Percentiles rank a stretch among this genome's conserved stretches.
These are phyloP conservation scores for Meghimatium bilineatum DNA, from an alignment of 2,888 invertebrate genomes.

Conservation along the genomic window DNA sequence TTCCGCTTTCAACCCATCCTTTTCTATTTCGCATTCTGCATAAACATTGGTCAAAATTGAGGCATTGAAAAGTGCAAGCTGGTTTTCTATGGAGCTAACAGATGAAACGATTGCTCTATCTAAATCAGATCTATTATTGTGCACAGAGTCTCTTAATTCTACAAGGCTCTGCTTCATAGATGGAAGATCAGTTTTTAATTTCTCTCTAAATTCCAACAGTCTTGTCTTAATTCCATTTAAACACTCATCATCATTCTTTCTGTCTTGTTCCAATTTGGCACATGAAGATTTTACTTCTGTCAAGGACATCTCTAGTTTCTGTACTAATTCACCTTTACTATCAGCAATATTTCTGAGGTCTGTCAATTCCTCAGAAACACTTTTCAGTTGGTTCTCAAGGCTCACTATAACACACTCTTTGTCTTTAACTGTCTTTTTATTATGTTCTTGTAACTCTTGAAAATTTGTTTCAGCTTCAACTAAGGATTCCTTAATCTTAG, in stretches of 20 bases:
- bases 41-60: slow-evolving; percentile 20
- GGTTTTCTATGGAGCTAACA: slow-evolving; percentile 30
- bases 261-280: slow-evolving; percentile 9
- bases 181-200: slow-evolving; percentile 28
- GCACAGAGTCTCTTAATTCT: slow-evolving; percentile 29
- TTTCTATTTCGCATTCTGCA: slow-evolving; percentile 44
- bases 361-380: neutral
- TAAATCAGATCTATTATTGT: slow-evolving; percentile 19
- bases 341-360: neutral
- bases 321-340: neutral
- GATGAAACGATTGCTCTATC: neutral
- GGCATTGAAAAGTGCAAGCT: slow-evolving; percentile 27
- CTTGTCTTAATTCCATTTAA: slow-evolving; percentile 20
- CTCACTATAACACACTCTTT: slow-evolving; percentile 22
- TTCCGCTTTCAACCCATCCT: slow-evolving; percentile 64
- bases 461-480: slow-evolving; percentile 16
- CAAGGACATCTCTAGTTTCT: slow-evolving; percentile 23
- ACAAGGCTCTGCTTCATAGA: slow-evolving; percentile 26
- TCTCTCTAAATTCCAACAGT: slow-evolving; percentile 23
- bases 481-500: slow-evolving; percentile 14
- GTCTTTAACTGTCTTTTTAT: neutral
- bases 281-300: neutral
- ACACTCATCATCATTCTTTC: slow-evolving; percentile 5
- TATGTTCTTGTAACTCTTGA: slow-evolving; percentile 5
- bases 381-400: slow-evolving; percentile 20